Evolutionary conservation across 2,888 invertebrate genomes (phyloP), one percentile per base, ranked within the genome.

Genomic region (Drosophila demipolita): DNA sequence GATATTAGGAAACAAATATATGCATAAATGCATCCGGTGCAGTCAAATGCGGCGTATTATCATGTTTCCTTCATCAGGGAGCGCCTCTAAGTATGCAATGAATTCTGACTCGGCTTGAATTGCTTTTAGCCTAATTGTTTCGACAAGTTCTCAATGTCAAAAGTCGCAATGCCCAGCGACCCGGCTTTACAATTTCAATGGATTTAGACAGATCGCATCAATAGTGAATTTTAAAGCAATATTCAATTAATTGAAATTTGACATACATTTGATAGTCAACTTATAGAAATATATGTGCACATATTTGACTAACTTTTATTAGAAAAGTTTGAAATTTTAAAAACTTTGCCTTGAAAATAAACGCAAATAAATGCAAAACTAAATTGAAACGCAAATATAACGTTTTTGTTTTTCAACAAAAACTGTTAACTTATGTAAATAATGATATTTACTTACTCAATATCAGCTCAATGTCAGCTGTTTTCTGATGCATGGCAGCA

Each of bases 1-100:
- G 52, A 77, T 80, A 80, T 80, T 77, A 69, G 70, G 70, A 48
- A 65, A 53, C 78, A 73, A 62, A 68, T 72, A 45, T 49, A 66
- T 73, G 49, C 75, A 66, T 54, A 60, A 57, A 53, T 63, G 62
- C 71, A 75, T 80, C 71, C 80, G 77, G 52, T 57, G 52, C 45
- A 50, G 35, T 60, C 50, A 71, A 75, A 61, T 71, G 20, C 33
- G 38, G 58, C 60, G 50, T 61, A 71, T 66, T 65, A 61, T 58
- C 54, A 53, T 60, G 48, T 59, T 52, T 12, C 33, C 38, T 32
- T 26, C 48, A 49, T 49, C 17, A 60, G 67, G 49, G 62, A 55
- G 75, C 60, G 66, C 67, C 66, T 15, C 36, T 48, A 60, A 63
- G 62, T 62, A 71, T 53, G 61, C 66, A 59, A 36, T 49, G 23